Evolutionary conservation across 2,113 vertebrate genomes (phyloP).

Genomic region (Osmerus eperlanus): DNA sequence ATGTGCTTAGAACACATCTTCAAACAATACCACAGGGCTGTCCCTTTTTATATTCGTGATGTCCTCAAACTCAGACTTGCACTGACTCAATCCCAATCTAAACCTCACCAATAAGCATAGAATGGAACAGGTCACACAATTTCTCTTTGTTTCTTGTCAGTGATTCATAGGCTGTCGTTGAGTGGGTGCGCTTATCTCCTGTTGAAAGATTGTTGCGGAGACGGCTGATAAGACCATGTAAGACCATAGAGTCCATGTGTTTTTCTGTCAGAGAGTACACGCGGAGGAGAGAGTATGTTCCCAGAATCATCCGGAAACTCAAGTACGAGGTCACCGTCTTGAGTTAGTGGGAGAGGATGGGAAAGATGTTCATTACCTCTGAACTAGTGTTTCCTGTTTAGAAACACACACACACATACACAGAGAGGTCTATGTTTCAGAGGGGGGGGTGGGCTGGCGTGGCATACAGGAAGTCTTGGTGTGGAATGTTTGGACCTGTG

Average conservation of each 20-base stretch:
- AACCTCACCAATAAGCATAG: not conserved
- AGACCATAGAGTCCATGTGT: conserved; percentile 23
- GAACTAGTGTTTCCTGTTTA: conserved; percentile 31
- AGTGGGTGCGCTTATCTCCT: conserved; percentile 1
- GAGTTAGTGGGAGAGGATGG: not conserved
- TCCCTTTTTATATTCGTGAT: not conserved
- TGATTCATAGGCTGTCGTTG: conserved; percentile 14
- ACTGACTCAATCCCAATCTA: not conserved
- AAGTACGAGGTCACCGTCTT: conserved; percentile 18
- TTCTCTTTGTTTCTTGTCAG: not conserved
- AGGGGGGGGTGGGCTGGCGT: not conserved
- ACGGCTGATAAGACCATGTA: conserved; percentile 17
- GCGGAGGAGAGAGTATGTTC: conserved; percentile 14
- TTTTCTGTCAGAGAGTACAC: not conserved
- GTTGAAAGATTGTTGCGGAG: conserved; percentile 1
- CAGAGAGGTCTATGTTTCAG: not conserved
- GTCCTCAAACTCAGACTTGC: not conserved
- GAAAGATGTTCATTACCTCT: conserved; percentile 8
- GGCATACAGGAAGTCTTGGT: conserved; percentile 45
- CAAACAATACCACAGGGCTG: not conserved
- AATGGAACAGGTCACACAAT: not conserved
- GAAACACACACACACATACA: conserved; percentile 7
- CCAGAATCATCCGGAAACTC: conserved; percentile 9
- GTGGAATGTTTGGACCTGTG: conserved; percentile 12
- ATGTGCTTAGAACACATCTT: too few species aligned